phyloP scores from a whole-genome alignment of 2,888 invertebrate species.

The Linnaemya vulpina region DNA sequence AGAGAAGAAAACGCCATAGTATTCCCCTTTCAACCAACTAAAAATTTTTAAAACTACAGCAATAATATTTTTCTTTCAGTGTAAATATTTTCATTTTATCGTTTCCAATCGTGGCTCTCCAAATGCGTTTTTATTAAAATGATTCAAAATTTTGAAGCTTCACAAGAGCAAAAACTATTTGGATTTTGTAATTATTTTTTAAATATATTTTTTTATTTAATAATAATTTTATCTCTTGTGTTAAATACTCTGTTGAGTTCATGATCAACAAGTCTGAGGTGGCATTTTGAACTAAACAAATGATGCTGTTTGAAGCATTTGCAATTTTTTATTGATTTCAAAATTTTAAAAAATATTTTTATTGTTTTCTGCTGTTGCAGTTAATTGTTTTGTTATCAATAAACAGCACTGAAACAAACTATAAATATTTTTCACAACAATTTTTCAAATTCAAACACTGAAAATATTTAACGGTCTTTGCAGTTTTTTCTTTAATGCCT shows the following conservation, averaged over 20 bases:
- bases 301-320: constrained; percentile 3
- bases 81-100: constrained; percentile 30
- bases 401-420: constrained; percentile 45
- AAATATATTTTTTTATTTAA: constrained; percentile 31
- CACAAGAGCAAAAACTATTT: constrained; percentile 23
- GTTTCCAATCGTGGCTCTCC: constrained; percentile 10
- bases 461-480: constrained; percentile 31
- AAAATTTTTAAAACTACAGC: no score
- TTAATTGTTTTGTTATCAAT: not conserved
- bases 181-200: not conserved
- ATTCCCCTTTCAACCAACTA: not conserved
- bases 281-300: constrained; percentile 50
- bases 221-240: constrained; percentile 27
- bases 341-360: constrained; percentile 41
- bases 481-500: constrained; percentile 15
- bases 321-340: not conserved
- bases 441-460: constrained; percentile 50
- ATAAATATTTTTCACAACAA: constrained; percentile 42
- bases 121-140: constrained; percentile 12
- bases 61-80: constrained; percentile 21
- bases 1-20: no score
- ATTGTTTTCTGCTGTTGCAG: not conserved
- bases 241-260: constrained; percentile 53
- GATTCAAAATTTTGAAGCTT: constrained; percentile 29
- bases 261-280: constrained; percentile 65